Evolutionary conservation across 2,888 invertebrate species (phyloP).

Genomic region (Eurytoma californica): DNA sequence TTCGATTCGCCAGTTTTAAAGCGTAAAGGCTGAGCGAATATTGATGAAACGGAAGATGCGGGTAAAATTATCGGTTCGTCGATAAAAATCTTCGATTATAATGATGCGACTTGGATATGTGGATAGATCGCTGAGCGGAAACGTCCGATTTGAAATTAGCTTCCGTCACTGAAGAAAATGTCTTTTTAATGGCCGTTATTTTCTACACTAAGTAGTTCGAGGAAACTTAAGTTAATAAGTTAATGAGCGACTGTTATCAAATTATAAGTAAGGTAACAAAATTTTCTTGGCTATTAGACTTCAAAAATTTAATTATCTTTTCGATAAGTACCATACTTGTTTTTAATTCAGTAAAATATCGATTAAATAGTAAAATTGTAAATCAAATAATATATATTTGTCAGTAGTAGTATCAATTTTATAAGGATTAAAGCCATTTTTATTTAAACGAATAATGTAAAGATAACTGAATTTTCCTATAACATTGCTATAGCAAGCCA

Average conservation of each 20-base stretch:
- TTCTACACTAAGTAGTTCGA: no score
- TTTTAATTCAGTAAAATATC: no score
- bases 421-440: neutral
- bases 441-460: neutral
- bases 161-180: neutral
- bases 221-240: no score
- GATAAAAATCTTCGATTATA: conserved; percentile 42
- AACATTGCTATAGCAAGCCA: neutral
- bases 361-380: no score
- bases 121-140: neutral
- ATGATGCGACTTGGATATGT: neutral
- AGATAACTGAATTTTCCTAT: conserved; percentile 12
- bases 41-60: neutral
- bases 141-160: neutral
- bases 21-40: neutral
- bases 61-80: conserved; percentile 21
- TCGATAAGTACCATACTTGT: no score
- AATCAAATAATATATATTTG: neutral
- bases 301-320: no score
- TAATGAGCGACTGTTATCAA: no score
- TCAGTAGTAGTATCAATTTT: neutral
- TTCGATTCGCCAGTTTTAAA: neutral
- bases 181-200: no score
- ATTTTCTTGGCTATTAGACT: no score
- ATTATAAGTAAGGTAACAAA: no score